A percentile compares a stretch with the other conserved stretches of the same genome.
Conservation (phyloP, 2,797 vertebrate genomes). For the Sciurus vulgaris region DNA sequence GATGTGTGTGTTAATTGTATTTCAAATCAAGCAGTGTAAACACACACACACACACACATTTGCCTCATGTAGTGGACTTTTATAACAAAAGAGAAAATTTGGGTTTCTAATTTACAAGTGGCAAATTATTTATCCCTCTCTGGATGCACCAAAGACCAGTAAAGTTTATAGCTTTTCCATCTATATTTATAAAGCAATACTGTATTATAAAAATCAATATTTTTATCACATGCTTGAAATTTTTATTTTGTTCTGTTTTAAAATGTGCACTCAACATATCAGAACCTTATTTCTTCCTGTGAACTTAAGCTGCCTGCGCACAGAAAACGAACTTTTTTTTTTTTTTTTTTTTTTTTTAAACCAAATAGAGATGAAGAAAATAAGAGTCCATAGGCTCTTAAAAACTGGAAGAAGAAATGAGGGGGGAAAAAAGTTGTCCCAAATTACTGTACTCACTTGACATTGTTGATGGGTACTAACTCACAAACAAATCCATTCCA, state of each 20-base stretch:
- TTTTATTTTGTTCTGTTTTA: slow-evolving; percentile 85
- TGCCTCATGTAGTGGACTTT: slow-evolving; percentile 81
- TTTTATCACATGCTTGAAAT: slow-evolving; percentile 89
- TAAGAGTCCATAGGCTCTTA: slow-evolving; percentile 79
- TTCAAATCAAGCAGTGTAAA: slow-evolving; percentile 72
- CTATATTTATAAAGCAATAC: slow-evolving; percentile 93
- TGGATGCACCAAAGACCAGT: slow-evolving; percentile 94
- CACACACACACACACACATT: slow-evolving; percentile 77
- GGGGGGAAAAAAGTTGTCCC: slow-evolving; percentile 70
- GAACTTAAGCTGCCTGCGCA: slow-evolving; percentile 92
- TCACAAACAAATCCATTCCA: slow-evolving; percentile 80
- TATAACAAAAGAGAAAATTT: slow-evolving; percentile 85
- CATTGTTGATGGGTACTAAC: slow-evolving; percentile 62
- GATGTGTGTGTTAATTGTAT: slow-evolving; percentile 44
- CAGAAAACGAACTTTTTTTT: slow-evolving; percentile 84
- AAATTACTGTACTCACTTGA: slow-evolving; percentile 61
- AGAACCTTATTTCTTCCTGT: slow-evolving; percentile 88
- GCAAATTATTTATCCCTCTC: slow-evolving; percentile 87
- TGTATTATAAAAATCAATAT: slow-evolving; percentile 91
- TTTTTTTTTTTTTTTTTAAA: neutral
- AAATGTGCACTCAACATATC: slow-evolving; percentile 90
- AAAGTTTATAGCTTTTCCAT: slow-evolving; percentile 89
- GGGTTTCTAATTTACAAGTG: slow-evolving; percentile 87
- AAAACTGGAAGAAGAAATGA: slow-evolving; percentile 67
- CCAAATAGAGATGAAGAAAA: slow-evolving; percentile 78